Conservation (phyloP, 2,888 invertebrate genomes). For the Apamea anceps region DNA sequence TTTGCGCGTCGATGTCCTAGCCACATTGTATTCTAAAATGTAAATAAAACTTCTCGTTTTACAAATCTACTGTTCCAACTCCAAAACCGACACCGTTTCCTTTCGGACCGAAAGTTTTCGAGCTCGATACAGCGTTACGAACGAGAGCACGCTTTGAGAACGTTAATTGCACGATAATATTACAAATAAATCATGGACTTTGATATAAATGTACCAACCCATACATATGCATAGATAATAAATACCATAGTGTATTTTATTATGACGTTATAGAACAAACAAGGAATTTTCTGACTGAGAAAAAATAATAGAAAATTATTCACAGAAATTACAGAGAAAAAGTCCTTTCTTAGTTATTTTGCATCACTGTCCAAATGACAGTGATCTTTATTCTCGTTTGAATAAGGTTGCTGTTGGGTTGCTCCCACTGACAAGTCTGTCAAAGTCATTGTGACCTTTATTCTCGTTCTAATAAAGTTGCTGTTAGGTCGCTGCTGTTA, state of each 20-base stretch:
- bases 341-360: neutral
- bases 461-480: neutral
- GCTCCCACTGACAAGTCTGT: too few species aligned
- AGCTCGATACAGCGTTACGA: neutral
- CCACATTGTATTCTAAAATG: neutral
- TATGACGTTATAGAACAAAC: neutral
- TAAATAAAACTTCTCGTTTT: neutral
- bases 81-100: neutral
- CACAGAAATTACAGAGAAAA: neutral
- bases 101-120: neutral
- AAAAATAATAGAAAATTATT: neutral
- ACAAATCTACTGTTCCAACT: neutral
- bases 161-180: constrained; percentile 25
- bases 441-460: too few species aligned
- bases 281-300: neutral
- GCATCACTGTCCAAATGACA: neutral
- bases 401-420: too few species aligned
- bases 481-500: neutral
- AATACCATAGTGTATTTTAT: constrained; percentile 44
- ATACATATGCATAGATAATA: constrained; percentile 21
- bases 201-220: constrained; percentile 48
- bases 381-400: neutral
- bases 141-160: neutral
- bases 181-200: constrained; percentile 21
- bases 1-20: too few species aligned